Evolutionary conservation across 2,113 vertebrate species (phyloP).

Genomic region (Hemichromis elongatus): DNA sequence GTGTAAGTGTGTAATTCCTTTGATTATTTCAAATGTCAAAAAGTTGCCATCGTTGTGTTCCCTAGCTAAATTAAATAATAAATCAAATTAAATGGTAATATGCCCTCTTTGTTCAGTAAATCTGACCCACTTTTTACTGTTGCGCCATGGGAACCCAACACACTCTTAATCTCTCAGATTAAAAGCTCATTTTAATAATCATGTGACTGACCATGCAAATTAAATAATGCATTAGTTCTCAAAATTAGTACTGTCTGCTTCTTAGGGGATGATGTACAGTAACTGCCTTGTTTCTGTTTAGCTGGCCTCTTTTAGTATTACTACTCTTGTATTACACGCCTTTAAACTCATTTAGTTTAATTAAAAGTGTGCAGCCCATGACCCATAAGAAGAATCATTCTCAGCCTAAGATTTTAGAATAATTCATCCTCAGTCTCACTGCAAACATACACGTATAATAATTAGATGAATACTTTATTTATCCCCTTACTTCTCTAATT

Average conservation of each 20-base stretch:
- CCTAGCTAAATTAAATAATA: not conserved
- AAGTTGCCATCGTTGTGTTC: constrained; percentile 5
- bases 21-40: constrained; percentile 39
- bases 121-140: constrained; percentile 22
- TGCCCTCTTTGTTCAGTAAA: not conserved
- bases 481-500: not conserved
- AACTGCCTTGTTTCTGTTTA: not conserved
- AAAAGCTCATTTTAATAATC: constrained; percentile 34
- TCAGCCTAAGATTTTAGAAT: not conserved
- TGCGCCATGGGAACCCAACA: not conserved
- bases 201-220: constrained; percentile 13
- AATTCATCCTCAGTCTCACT: not conserved
- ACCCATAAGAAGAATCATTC: not conserved
- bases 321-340: not conserved
- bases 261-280: not conserved
- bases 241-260: not conserved
- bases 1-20: constrained; percentile 1
- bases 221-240: constrained; percentile 10
- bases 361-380: not conserved
- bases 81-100: not conserved
- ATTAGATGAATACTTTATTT: not conserved
- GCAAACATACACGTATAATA: not conserved
- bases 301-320: not conserved
- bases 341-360: not conserved
- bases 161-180: constrained; percentile 38